Percentiles rank a stretch among this genome's conserved stretches.
These are phyloP conservation scores for Marisa cornuarietis DNA, from an alignment of 1,140 invertebrate genomes.

Conservation along the genomic window DNA sequence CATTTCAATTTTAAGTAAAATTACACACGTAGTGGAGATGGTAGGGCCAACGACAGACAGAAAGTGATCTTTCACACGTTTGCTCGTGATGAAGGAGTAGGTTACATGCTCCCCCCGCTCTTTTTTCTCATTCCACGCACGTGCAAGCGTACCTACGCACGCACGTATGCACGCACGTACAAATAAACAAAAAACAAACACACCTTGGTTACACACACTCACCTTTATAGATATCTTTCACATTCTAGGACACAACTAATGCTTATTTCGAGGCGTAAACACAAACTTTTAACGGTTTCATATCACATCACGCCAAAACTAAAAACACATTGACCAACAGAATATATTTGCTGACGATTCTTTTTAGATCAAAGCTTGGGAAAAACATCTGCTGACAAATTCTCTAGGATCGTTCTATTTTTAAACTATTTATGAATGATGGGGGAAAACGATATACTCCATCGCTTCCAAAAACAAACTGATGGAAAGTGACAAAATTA, in stretches of 20 bases:
- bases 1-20: too few relatives aligned
- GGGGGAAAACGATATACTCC: neutral
- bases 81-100: neutral
- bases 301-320: neutral
- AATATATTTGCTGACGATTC: neutral
- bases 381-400: neutral
- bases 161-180: conserved; percentile 5
- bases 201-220: neutral
- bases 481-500: neutral
- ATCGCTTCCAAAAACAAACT: neutral
- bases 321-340: too few relatives aligned
- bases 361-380: neutral
- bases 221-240: neutral
- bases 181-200: neutral
- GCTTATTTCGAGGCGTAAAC: neutral
- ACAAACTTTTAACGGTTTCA: neutral
- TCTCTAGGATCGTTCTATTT: neutral
- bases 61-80: neutral
- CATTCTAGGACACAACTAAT: neutral
- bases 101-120: too few relatives aligned
- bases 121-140: neutral
- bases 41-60: too few relatives aligned
- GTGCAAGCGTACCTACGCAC: neutral
- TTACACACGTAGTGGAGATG: too few relatives aligned
- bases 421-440: neutral